Base-by-base conservation (phyloP, 2,888 invertebrate species). In the Eumacrocentrus americanus region DNA sequence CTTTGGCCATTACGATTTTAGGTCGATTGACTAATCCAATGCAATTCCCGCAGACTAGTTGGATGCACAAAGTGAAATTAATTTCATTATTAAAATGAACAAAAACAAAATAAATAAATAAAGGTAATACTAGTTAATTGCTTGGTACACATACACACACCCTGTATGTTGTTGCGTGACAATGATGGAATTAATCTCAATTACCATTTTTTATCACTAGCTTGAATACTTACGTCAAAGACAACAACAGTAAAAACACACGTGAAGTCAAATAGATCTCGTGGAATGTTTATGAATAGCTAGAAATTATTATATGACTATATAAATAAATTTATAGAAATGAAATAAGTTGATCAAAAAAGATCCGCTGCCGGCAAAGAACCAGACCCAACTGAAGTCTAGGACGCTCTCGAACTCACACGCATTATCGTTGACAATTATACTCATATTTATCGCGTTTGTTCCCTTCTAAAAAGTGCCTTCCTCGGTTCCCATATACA, bases 381-480 rank as follows among this genome's bases (percentile, higher is more conserved):
- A 29, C 34, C 12, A 44, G 34, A 54, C 20, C 14, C 42, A 35
- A 54, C 54, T 54, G 54, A 18, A 11, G 12, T 25, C 14, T 34
- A 25, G 16, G 25, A 40, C 42, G 40, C 25, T 9, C 12, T 46
- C 20, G 44, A 16, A n/a, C 25, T 20, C 23, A 37, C 16, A 25
- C 16, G n/a, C 42, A 12, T 44, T 54, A 44, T 54, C 34, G 34
- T 18, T 44, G 34, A 44, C 34, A 35, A 18, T 54, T 44, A 54
- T 42, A 34, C n/a, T 42, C 9, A 38, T 22, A 16, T 14, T 23
- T 14, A 23, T 37, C 14, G 14, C 9, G 9, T 20, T 22, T 12
- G 22, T 52, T 22, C 6, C 18, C 18, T 18, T 29, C n/a, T n/a
- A n/a, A n/a, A n/a, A n/a, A n/a, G n/a, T n/a, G n/a, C n/a, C n/a